Evolutionary conservation across 2,888 invertebrate genomes (phyloP), one percentile per base, ranked within the genome.

Genomic region (Cotesia congregata): DNA sequence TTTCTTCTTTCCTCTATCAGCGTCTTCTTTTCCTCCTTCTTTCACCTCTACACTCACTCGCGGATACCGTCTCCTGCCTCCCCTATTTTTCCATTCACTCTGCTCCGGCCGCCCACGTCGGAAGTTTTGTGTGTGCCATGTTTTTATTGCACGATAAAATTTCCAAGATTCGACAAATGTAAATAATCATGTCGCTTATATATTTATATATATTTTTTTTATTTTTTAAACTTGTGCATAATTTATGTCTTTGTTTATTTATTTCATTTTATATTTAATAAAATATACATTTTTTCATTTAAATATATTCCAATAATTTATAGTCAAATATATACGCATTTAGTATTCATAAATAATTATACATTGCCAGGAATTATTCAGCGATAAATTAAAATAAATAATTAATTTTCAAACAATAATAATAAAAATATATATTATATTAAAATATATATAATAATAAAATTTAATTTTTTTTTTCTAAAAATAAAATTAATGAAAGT

Each of bases 31-130:
- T 15, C 40, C 15, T 15, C 65, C 65, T 20, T 30, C 64, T 59
- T 60, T 69, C 40, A 62, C 75, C 74, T 61, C 70, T 50, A 50
- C 50, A 38, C 64, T 41, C 75, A 71, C 74, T 12, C 6, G 50
- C 71, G 30, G 41, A 41, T 64, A 61, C 30, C 40, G 17, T 72
- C 61, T 60, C 50, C 30, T 64, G 61, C 80, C 80, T 78, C 72
- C 67, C 67, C 78, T 77, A 75, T 78, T 75, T 77, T 78, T 77
- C 77, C 72, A 72, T 71, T 75, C 64, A 68, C 75, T 72, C 75
- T 68, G 67, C 74, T 75, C 67, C 71, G 75, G 59, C 60, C 68
- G 71, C 40, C 67, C 68, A 73, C 74, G 69, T 77, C 75, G 77
- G 73, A 39, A 80, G 75, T 78, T 39, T 61, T 38, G 38, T 15